These are phyloP conservation scores for Caenorhabditis doughertyi DNA, from an alignment of 2,888 invertebrate genomes.

Conservation along the genomic window DNA sequence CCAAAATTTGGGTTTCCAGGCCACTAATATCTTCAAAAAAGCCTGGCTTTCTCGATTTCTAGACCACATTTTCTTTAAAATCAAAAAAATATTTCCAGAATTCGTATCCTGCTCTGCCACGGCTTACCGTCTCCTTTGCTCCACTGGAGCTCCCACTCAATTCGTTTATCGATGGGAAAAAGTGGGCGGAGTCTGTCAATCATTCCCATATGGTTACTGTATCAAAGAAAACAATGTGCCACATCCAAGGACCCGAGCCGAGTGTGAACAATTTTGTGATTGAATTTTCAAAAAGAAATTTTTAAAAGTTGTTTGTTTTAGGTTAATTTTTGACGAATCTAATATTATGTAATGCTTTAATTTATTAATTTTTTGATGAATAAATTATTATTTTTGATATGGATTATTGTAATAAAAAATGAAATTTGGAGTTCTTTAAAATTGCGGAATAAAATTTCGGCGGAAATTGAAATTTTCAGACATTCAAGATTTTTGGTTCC, in stretches of 20 bases:
- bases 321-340: neutral
- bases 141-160: slow-evolving; percentile 60
- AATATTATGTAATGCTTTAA: neutral
- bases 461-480: too few species aligned
- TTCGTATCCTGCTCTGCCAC: slow-evolving; percentile 48
- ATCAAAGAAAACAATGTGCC: slow-evolving; percentile 61
- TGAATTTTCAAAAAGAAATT: slow-evolving; percentile 21
- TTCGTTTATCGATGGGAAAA: slow-evolving; percentile 71
- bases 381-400: too few species aligned
- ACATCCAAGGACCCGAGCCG: slow-evolving; percentile 65
- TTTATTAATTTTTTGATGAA: neutral
- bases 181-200: slow-evolving; percentile 65
- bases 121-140: slow-evolving; percentile 56
- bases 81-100: slow-evolving; percentile 35
- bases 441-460: too few species aligned
- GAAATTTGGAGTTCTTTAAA: too few species aligned
- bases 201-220: slow-evolving; percentile 71
- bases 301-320: neutral
- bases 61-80: neutral
- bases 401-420: too few species aligned
- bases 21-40: neutral
- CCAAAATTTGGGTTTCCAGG: too few species aligned
- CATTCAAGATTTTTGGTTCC: too few species aligned
- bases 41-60: neutral
- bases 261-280: slow-evolving; percentile 65